phyloP scores from a whole-genome alignment of 2,797 vertebrate genomes.

The Threskiornis aethiopicus region DNA sequence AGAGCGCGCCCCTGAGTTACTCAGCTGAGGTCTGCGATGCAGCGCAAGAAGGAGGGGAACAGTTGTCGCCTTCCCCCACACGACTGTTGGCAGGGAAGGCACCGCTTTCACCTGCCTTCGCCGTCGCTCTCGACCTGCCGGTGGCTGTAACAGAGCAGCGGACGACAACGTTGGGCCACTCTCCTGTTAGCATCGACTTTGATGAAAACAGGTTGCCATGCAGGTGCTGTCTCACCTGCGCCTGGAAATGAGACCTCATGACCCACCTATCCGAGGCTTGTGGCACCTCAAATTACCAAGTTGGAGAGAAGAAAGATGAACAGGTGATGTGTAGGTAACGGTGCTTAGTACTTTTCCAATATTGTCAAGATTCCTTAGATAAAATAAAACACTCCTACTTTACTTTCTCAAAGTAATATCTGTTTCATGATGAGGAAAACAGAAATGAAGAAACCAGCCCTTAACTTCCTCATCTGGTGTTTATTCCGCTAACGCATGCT shows the following conservation, averaged over 20 bases:
- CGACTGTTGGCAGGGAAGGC: background rate
- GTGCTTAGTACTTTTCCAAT: background rate
- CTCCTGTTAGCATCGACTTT: background rate
- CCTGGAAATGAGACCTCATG: background rate
- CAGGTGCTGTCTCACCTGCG: background rate
- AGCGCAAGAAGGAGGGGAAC: background rate
- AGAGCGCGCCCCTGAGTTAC: accelerated
- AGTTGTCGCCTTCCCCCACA: accelerated
- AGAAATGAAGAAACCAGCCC: background rate
- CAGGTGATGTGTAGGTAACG: background rate
- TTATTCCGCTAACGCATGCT: background rate
- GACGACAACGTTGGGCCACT: accelerated
- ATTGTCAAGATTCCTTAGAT: background rate
- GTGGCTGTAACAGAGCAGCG: background rate
- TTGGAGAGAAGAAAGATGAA: background rate
- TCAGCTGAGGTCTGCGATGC: background rate
- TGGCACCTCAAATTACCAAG: background rate
- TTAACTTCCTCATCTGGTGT: background rate
- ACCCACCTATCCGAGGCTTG: background rate
- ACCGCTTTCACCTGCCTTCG: background rate
- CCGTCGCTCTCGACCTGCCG: background rate
- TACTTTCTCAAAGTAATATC: background rate
- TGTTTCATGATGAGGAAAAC: background rate
- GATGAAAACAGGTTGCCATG: background rate
- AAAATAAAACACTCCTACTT: background rate